Conservation (phyloP, 2,888 invertebrate genomes). For the Clostera curtula region DNA sequence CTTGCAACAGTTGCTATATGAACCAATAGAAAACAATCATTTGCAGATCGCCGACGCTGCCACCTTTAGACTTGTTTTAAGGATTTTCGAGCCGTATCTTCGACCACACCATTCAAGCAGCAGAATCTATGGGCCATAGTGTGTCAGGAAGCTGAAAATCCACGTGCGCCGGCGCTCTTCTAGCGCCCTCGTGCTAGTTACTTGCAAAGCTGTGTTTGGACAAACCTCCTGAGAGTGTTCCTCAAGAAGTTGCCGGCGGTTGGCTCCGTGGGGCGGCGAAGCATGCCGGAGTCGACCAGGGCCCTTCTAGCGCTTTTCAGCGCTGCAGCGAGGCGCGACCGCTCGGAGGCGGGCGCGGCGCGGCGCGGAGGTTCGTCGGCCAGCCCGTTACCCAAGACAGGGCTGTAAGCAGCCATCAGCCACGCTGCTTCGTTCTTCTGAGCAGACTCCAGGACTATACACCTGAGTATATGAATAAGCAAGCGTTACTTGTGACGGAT, state of each 20-base stretch:
- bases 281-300: slow-evolving; percentile 86
- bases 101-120: no score
- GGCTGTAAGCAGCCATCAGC: slow-evolving; percentile 93
- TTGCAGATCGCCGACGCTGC: no score
- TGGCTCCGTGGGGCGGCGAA: slow-evolving; percentile 86
- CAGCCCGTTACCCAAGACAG: slow-evolving; percentile 87
- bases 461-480: slow-evolving; percentile 67
- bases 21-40: no score
- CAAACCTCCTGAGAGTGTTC: slow-evolving; percentile 86
- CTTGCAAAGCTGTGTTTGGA: no score
- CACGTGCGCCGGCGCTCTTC: not conserved
- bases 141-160: no score
- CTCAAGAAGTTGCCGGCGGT: slow-evolving; percentile 89
- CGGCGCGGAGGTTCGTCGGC: slow-evolving; percentile 77
- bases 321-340: slow-evolving; percentile 90
- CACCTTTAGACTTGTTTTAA: no score
- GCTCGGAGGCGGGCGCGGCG: slow-evolving; percentile 89
- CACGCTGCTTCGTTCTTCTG: slow-evolving; percentile 95
- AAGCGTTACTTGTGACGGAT: no score
- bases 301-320: slow-evolving; percentile 87
- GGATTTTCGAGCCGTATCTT: no score
- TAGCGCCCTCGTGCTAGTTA: no score
- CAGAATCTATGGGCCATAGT: no score
- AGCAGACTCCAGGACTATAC: slow-evolving; percentile 93
- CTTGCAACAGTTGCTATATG: no score